A percentile compares a stretch with the other conserved stretches of the same genome.
phyloP scores from a whole-genome alignment of 1,140 invertebrate genomes.

The Nilaparvata lugens region DNA sequence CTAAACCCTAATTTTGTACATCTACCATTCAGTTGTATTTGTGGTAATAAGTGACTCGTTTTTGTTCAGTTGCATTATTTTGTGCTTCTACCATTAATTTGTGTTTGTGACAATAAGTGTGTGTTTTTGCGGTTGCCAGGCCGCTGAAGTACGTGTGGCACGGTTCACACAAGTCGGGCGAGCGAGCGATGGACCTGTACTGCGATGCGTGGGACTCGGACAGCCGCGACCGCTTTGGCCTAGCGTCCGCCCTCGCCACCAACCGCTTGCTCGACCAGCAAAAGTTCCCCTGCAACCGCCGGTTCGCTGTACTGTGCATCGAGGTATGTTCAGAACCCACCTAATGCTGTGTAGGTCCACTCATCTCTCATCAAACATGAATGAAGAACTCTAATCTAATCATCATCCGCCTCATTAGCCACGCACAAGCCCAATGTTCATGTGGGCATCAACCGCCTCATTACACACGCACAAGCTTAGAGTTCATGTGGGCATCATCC shows the following conservation, averaged over 20 bases:
- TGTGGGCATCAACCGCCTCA: no score
- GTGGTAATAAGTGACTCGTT: background rate
- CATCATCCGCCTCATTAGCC: no score
- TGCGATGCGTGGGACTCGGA: slow-evolving; percentile 86
- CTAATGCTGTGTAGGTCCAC: no score
- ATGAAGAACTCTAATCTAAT: no score
- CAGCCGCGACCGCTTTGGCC: slow-evolving; percentile 56
- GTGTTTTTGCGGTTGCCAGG: slow-evolving; percentile 42
- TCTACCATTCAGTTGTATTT: background rate
- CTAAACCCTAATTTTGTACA: background rate
- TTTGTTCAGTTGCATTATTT: no score
- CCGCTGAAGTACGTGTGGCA: slow-evolving; percentile 90
- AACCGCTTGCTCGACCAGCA: slow-evolving; percentile 69
- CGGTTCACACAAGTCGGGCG: slow-evolving; percentile 72
- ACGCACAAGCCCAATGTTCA: no score
- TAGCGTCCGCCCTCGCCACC: slow-evolving; percentile 70
- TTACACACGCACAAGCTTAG: no score
- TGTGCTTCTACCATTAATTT: no score
- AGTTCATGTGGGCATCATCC: no score
- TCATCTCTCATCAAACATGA: no score
- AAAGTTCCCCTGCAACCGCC: slow-evolving; percentile 34
- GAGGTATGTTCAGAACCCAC: slow-evolving; percentile 51
- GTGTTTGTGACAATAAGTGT: no score
- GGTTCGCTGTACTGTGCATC: slow-evolving; percentile 81
- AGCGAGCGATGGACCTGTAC: slow-evolving; percentile 71